phyloP scores from a whole-genome alignment of 1,140 invertebrate species.

The Drosophila bifasciata region DNA sequence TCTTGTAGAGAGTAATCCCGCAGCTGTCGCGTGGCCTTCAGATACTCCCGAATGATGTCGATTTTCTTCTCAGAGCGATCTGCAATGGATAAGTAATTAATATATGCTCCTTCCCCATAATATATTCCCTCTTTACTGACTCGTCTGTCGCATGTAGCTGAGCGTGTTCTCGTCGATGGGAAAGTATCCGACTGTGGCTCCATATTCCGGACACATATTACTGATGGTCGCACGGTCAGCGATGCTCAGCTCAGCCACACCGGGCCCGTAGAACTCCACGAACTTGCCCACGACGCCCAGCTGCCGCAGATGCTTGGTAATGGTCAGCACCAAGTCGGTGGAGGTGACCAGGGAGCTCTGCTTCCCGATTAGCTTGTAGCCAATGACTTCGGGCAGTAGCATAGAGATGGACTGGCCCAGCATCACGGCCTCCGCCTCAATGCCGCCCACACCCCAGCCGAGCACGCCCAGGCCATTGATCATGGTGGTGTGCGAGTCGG shows the following conservation, averaged over 20 bases:
- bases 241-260: constrained; percentile 94
- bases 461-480: constrained; percentile 95
- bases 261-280: constrained; percentile 98
- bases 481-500: constrained; percentile 99
- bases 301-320: constrained; percentile 97
- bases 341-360: constrained; percentile 95
- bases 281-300: constrained; percentile 99
- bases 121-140: constrained; percentile 85
- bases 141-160: constrained; percentile 94
- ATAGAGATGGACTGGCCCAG: constrained; percentile 98
- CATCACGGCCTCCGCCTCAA: constrained; percentile 96
- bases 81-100: constrained; percentile 79
- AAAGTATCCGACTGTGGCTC: constrained; percentile 98
- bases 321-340: constrained; percentile 98
- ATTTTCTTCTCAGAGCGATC: constrained; percentile 93
- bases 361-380: constrained; percentile 94
- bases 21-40: constrained; percentile 92
- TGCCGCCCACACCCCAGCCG: constrained; percentile 89
- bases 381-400: constrained; percentile 97
- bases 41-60: constrained; percentile 92
- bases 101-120: too few species aligned
- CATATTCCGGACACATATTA: constrained; percentile 99
- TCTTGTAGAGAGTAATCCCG: constrained; percentile 91
- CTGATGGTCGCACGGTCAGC: constrained; percentile 97
- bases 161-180: constrained; percentile 95